Conservation (phyloP, 2,113 vertebrate genomes). For the Myiagra hebetior region DNA sequence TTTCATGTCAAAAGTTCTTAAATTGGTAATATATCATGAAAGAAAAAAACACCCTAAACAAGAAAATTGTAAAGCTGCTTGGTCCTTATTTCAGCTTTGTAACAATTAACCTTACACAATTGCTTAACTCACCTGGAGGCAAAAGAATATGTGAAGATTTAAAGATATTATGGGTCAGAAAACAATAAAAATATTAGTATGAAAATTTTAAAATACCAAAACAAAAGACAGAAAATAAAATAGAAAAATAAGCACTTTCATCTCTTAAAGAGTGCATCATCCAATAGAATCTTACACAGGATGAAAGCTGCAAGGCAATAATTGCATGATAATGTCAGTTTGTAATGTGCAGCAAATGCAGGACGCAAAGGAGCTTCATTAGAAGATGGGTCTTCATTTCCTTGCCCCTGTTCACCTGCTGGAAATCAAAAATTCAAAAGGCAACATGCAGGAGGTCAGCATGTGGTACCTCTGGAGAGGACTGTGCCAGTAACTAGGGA, state of each 20-base stretch:
- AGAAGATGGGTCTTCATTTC: not conserved
- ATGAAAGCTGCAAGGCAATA: not conserved
- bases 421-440: not conserved
- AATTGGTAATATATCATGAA: not conserved
- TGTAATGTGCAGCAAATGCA: not conserved
- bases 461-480: not conserved
- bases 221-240: not conserved
- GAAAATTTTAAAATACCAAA: not conserved
- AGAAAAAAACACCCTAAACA: not conserved
- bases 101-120: not conserved
- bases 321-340: not conserved
- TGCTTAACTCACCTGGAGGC: not conserved
- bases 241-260: not conserved
- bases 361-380: not conserved
- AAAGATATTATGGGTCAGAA: not conserved
- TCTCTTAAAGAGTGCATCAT: not conserved
- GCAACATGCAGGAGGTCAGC: not conserved
- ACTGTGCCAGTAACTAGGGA: not conserved
- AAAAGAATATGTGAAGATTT: not conserved
- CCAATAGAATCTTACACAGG: not conserved
- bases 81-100: not conserved
- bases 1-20: not conserved
- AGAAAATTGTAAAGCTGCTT: not conserved
- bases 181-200: not conserved
- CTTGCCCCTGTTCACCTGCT: not conserved